phyloP scores from a whole-genome alignment of 2,797 vertebrate genomes.

The Sparus aurata region DNA sequence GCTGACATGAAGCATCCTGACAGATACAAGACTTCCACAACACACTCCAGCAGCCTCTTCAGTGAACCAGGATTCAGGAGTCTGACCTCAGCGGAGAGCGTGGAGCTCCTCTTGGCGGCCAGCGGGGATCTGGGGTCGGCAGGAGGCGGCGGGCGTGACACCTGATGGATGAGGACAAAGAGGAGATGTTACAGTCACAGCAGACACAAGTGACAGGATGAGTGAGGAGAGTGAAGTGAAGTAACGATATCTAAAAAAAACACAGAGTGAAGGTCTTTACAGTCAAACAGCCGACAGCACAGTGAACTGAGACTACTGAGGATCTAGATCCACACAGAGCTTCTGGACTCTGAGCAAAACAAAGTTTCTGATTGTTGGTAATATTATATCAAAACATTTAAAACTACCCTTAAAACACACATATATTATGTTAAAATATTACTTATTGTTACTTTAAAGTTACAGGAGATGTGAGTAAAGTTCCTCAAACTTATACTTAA shows the following conservation, averaged over 20 bases:
- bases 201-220: not conserved
- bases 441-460: not conserved
- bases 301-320: too few species aligned
- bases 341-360: too few species aligned
- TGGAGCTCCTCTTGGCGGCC: conserved; percentile 46
- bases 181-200: not conserved
- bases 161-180: conserved; percentile 61
- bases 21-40: conserved; percentile 33
- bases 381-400: too few species aligned
- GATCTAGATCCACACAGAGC: too few species aligned
- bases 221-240: not conserved
- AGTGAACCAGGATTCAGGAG: conserved; percentile 20
- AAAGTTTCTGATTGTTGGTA: too few species aligned
- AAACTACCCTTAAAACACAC: too few species aligned
- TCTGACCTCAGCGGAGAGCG: conserved; percentile 73
- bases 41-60: conserved; percentile 2
- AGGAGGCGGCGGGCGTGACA: conserved; percentile 43
- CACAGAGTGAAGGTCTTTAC: too few species aligned
- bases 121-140: conserved; percentile 3
- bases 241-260: too few species aligned
- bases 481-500: not conserved
- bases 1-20: conserved; percentile 42
- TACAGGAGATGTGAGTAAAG: not conserved
- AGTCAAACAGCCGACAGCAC: too few species aligned
- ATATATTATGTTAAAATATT: too few species aligned